A percentile compares a stretch with the other conserved stretches of the same genome.
Conservation (phyloP, 2,888 invertebrate species). For the Mimas tiliae region DNA sequence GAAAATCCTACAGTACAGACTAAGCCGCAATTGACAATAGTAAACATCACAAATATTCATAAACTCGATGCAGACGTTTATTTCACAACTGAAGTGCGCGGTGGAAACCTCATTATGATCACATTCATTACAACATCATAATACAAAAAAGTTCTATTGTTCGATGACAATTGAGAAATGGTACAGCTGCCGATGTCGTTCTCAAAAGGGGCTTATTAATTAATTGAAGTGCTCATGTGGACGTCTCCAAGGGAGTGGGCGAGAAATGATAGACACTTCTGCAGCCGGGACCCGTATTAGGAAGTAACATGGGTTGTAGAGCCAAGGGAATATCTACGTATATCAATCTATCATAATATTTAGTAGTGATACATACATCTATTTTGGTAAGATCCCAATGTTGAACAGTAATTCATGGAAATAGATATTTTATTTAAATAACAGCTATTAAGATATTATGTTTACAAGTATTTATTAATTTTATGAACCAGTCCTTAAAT, state of each 20-base stretch:
- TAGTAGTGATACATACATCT: not conserved
- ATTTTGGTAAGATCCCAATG: too few relatives aligned
- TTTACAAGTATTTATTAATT: too few relatives aligned
- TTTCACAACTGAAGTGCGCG: not conserved
- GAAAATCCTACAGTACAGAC: not conserved
- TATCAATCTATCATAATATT: not conserved
- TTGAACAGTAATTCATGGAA: too few relatives aligned
- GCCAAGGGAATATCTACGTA: conserved; percentile 4
- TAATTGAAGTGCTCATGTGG: conserved; percentile 60
- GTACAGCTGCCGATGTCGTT: conserved; percentile 43
- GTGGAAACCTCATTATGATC: conserved; percentile 33
- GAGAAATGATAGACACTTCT: conserved; percentile 32
- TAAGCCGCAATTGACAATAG: not conserved
- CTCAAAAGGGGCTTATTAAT: conserved; percentile 72
- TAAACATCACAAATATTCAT: conserved; percentile 8
- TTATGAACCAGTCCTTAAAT: too few relatives aligned
- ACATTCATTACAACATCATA: conserved; percentile 40
- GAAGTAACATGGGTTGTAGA: conserved; percentile 1
- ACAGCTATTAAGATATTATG: too few relatives aligned
- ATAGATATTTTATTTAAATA: too few relatives aligned
- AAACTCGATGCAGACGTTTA: conserved; percentile 1
- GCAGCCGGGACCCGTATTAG: not conserved
- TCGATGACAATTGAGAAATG: conserved; percentile 42
- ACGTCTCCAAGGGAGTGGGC: conserved; percentile 49
- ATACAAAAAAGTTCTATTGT: conserved; percentile 53